Evolutionary conservation across 2,797 vertebrate species (phyloP), one percentile per base, ranked within the genome.

Genomic region (Gallinago nigripennis): DNA sequence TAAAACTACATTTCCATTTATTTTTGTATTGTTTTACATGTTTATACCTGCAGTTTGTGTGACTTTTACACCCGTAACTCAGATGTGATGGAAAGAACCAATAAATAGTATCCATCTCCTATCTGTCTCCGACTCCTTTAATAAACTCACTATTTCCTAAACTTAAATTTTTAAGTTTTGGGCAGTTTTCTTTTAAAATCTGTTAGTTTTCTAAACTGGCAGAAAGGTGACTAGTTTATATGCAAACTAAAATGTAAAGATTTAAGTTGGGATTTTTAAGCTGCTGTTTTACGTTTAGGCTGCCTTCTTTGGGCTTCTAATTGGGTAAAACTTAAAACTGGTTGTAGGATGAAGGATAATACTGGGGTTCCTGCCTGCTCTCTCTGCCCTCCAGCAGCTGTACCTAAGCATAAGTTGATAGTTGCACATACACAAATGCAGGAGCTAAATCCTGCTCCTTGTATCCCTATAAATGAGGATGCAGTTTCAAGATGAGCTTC

Each of bases 1-100:
- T 98, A 97, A 98, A 98, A 95, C 94, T 79, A 94, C 96, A 97
- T 95, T 76, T 94, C 94, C 97, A 96, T 97, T 98, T 97, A 98
- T 98, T 98, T 98, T 96, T 98, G 97, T 98, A 98, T 98, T 98
- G 97, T 97, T 98, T 98, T 97, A 97, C 98, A 98, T 97, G 97
- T 98, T 98, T 98, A 97, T 98, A 98, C 97, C 96, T 97, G 96
- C 97, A 96, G 96, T 97, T 92, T 94, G 97, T 98, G 98, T 98
- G 97, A 98, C 97, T 98, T 97, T 98, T 97, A 98, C 97, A 97
- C 97, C 96, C 95, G 95, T 98, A 97, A 98, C 96, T 97, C 95
- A 81, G 80, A 97, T 97, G 96, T 96, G 94, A 95, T 96, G 95
- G 97, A 96, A 86, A 97, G 97, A 97, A 97, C 97, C 97, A 98